These are phyloP conservation scores for Maconellicoccus hirsutus DNA, from an alignment of 1,140 invertebrate species.

Conservation along the genomic window DNA sequence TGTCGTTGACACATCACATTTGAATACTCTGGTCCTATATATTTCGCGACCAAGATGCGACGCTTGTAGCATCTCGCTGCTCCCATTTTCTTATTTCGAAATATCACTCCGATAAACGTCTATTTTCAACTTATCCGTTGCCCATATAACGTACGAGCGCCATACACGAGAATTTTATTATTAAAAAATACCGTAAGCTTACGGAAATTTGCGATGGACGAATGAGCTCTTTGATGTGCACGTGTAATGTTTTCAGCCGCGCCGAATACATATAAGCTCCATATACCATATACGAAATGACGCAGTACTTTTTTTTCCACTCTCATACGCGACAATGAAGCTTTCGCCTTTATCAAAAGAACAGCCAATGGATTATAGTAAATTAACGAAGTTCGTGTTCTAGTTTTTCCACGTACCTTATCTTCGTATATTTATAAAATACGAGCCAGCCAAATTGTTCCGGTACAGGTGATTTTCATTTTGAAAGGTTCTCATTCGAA, in stretches of 20 bases:
- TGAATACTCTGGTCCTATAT: not conserved
- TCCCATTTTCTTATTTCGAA: not conserved
- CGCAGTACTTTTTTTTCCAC: not conserved
- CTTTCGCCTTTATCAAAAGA: not conserved
- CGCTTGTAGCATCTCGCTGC: not conserved
- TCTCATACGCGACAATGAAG: not conserved
- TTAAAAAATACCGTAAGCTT: constrained; percentile 3
- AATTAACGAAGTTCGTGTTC: not conserved
- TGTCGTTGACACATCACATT: constrained; percentile 19
- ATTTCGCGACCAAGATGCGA: too few relatives aligned
- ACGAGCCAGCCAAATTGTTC: too few relatives aligned
- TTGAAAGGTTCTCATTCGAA: too few relatives aligned
- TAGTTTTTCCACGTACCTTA: too few relatives aligned
- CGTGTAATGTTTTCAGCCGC: not conserved
- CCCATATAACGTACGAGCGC: not conserved
- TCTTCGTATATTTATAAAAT: too few relatives aligned
- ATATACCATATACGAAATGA: not conserved
- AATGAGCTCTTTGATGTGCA: not conserved
- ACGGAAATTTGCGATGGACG: not conserved
- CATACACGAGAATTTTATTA: not conserved
- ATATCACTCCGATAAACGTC: not conserved
- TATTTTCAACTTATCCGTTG: not conserved
- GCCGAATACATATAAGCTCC: not conserved
- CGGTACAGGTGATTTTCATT: too few relatives aligned
- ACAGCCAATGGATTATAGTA: not conserved